These are phyloP conservation scores for Coleophora flavipennella DNA, from an alignment of 2,888 invertebrate genomes.

Conservation along the genomic window DNA sequence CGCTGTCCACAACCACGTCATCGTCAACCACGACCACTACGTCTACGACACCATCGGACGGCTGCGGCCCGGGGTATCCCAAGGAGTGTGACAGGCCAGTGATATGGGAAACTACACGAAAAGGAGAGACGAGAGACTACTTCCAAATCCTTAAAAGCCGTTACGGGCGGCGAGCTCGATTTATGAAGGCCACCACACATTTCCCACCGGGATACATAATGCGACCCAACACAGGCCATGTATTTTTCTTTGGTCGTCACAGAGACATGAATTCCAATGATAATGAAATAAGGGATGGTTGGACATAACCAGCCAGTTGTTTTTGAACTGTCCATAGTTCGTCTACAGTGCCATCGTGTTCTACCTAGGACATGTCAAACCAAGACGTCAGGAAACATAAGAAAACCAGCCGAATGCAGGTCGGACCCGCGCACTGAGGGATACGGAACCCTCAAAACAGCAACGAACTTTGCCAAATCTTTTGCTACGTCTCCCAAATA, in stretches of 20 bases:
- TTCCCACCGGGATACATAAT: constrained; percentile 16
- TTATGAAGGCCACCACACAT: constrained; percentile 40
- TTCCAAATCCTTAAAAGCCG: constrained; percentile 40
- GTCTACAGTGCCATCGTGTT: too few species aligned
- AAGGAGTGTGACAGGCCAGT: constrained; percentile 36
- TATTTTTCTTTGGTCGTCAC: background rate
- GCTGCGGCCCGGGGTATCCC: constrained; percentile 16
- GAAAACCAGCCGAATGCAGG: too few species aligned
- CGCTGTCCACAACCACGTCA: background rate
- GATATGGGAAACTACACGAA: constrained; percentile 53
- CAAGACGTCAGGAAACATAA: too few species aligned
- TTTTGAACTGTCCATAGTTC: too few species aligned
- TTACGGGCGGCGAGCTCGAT: constrained; percentile 32
- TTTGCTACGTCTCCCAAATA: too few species aligned
- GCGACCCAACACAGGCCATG: constrained; percentile 10
- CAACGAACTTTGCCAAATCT: too few species aligned
- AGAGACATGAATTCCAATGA: background rate
- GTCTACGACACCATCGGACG: background rate
- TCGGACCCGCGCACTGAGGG: too few species aligned
- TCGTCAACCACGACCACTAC: constrained; percentile 5
- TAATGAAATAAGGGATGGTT: too few species aligned
- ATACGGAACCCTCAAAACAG: too few species aligned
- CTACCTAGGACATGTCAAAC: too few species aligned
- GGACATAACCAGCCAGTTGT: too few species aligned
- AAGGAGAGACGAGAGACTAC: constrained; percentile 50